Conservation (phyloP, 2,113 vertebrate species). For the Aptenodytes forsteri region DNA sequence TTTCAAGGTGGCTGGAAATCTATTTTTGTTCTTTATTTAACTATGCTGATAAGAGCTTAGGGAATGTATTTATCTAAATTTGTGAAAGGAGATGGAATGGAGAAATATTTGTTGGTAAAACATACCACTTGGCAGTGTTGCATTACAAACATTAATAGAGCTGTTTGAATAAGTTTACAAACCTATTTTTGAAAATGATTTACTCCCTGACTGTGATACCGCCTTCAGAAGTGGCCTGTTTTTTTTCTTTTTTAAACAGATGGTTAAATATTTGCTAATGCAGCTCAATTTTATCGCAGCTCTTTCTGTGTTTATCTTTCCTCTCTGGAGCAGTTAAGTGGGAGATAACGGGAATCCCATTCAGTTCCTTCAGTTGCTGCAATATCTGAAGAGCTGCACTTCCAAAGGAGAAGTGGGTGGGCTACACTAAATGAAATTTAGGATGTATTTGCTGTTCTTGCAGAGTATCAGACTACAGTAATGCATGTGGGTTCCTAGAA, state of each 20-base stretch:
- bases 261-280: conserved; percentile 79
- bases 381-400: conserved; percentile 61
- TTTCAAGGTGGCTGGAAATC: neutral
- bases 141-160: conserved; percentile 23
- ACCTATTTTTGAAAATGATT: conserved; percentile 51
- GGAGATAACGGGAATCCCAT: conserved; percentile 70
- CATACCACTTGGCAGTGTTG: conserved; percentile 53
- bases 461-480: neutral
- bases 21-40: conserved; percentile 12
- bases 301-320: conserved; percentile 74
- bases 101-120: conserved; percentile 59
- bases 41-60: conserved; percentile 53
- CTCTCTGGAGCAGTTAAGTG: conserved; percentile 70
- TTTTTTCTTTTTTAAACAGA: conserved; percentile 40
- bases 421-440: neutral
- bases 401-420: conserved; percentile 26
- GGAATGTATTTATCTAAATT: conserved; percentile 64
- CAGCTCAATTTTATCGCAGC: conserved; percentile 71
- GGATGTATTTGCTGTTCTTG: neutral
- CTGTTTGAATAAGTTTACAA: conserved; percentile 60
- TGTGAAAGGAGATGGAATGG: conserved; percentile 37
- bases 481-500: neutral
- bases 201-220: conserved; percentile 53
- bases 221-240: conserved; percentile 64
- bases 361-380: conserved; percentile 52